Base-by-base conservation (phyloP, 2,113 vertebrate genomes). In the Vidua macroura region DNA sequence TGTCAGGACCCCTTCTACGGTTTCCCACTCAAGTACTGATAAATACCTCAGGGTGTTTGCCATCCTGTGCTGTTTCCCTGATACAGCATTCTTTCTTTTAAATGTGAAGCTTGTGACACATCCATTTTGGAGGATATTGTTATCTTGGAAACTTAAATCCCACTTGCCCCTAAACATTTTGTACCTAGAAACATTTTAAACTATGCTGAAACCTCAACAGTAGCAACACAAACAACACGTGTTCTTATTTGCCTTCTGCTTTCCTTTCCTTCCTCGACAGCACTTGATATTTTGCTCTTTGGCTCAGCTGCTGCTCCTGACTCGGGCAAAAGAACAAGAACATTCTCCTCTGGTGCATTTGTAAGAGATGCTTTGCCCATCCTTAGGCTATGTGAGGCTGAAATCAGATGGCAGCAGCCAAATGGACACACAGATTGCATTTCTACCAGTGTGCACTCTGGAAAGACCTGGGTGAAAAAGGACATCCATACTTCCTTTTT, bases 221-320 rank as follows among this genome's bases (percentile, higher is more conserved):
- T 35, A 91, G 81, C 60, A 62, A 63, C 25, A 66, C 43, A 23
- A 74, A 35, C 44, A 82, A 76, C 22, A 14, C 5, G 23, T 46
- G 46, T 81, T 58, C 80, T 79, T 78, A 44, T 86, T 84, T 95
- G 81, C 64, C 28, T 78, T 88, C 52, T 35, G 15, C 43, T 77
- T 79, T 22, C 24, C 27, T 88, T 94, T 88, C 5, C 0, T 67
- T 86, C 85, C 55, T 96, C 0, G 1, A 88, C 33, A 83, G 73
- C 80, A 52, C 73, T 96, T 48, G n/a, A 59, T 44, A 81, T 92
- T 92, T 72, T 30, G 37, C 69, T 88, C 43, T 56, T 60, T 93
- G 86, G 83, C 64, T 96, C 88, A 88, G 91, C 83, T 92, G 35
- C 66, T 86, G 72, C 86, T 94, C 58, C 91, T 86, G 86, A 74